A percentile compares a stretch with the other conserved stretches of the same genome.
Conservation (phyloP, 2,113 vertebrate genomes). For the Ia io region DNA sequence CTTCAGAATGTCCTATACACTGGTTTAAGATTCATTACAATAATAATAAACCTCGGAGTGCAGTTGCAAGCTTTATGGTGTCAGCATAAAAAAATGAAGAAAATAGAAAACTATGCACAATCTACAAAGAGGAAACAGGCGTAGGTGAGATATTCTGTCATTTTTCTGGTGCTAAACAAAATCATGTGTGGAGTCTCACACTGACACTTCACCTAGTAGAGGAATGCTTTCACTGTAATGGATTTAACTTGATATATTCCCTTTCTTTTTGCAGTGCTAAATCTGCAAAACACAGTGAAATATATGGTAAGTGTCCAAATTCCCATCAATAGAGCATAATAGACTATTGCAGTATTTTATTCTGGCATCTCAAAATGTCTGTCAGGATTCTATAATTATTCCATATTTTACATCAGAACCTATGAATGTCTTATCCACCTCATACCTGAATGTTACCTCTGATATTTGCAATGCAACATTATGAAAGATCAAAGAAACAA, state of each 20-base stretch:
- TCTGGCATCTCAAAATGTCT: background rate
- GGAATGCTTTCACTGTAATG: background rate
- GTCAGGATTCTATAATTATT: background rate
- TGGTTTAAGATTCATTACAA: constrained; percentile 50
- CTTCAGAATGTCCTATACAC: constrained; percentile 21
- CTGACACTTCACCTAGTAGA: background rate
- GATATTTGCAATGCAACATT: background rate
- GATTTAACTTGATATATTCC: background rate
- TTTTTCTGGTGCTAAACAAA: constrained; percentile 8
- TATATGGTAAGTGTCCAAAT: background rate
- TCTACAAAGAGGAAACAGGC: background rate
- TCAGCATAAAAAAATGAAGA: background rate
- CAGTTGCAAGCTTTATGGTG: background rate
- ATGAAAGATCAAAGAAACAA: background rate
- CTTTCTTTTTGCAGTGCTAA: background rate
- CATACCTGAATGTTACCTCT: background rate
- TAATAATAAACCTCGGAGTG: constrained; percentile 32
- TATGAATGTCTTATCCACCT: background rate
- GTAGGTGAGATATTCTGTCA: background rate
- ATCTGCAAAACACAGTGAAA: background rate
- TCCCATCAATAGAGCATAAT: background rate
- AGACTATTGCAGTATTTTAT: background rate
- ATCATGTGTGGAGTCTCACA: background rate
- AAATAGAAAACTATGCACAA: background rate
- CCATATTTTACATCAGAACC: background rate